phyloP scores from a whole-genome alignment of 2,113 vertebrate species.

The Amia ocellicauda region DNA sequence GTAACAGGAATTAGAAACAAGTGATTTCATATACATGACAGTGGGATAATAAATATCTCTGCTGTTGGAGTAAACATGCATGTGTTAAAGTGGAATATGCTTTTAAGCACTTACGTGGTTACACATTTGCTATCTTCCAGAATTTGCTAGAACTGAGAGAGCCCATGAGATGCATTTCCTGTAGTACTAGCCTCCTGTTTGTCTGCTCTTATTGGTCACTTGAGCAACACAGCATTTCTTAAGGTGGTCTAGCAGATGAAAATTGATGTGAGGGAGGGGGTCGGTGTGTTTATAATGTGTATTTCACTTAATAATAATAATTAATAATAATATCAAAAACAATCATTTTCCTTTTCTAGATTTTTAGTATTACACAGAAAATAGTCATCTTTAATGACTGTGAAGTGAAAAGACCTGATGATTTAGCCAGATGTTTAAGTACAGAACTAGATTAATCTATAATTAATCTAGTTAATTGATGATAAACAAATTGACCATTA shows the following conservation, averaged over 20 bases:
- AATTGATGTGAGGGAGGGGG: background rate
- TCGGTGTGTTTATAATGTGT: no score
- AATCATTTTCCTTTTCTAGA: no score
- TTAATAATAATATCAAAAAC: no score
- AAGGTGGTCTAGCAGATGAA: conserved; percentile 27
- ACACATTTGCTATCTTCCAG: background rate
- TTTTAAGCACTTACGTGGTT: background rate
- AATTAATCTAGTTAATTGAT: no score
- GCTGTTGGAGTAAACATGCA: conserved; percentile 1
- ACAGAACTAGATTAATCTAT: no score
- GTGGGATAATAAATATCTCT: background rate
- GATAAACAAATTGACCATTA: no score
- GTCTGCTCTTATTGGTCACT: conserved; percentile 22
- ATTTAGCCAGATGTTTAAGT: no score
- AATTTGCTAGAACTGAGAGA: conserved; percentile 5
- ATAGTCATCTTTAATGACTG: no score
- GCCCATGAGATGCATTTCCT: conserved; percentile 22
- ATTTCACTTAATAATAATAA: no score
- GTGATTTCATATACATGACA: conserved; percentile 21
- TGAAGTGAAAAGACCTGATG: no score
- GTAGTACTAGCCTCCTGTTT: background rate
- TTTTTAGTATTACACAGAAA: no score
- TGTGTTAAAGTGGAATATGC: conserved; percentile 16
- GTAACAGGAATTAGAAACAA: conserved; percentile 20
- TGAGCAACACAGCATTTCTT: background rate